Percentiles rank a stretch among this genome's conserved stretches.
These are phyloP conservation scores for Tachina grossa DNA, from an alignment of 2,888 invertebrate species.

Conservation along the genomic window DNA sequence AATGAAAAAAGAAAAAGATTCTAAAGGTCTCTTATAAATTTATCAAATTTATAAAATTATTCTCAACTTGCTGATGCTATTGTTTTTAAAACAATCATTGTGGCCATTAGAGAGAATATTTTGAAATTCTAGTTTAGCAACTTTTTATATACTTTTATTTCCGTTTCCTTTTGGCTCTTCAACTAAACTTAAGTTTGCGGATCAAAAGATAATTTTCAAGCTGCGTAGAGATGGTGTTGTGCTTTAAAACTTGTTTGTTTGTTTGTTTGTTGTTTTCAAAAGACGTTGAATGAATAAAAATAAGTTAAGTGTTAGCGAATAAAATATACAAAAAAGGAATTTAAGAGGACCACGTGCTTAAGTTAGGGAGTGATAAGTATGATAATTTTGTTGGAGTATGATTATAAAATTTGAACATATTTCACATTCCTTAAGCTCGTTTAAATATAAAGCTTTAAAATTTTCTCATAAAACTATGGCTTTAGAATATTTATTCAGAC, in stretches of 20 bases:
- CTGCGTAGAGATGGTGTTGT: constrained; percentile 77
- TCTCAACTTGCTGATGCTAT: constrained; percentile 21
- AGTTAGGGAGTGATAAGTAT: neutral
- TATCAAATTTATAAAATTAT: constrained; percentile 32
- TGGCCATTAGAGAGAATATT: constrained; percentile 41
- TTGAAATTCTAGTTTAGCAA: constrained; percentile 41
- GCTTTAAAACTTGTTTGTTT: constrained; percentile 39
- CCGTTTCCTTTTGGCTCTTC: constrained; percentile 44
- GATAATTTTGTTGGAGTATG: neutral
- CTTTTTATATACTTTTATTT: constrained; percentile 48
- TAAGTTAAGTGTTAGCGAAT: constrained; percentile 32
- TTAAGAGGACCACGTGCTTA: constrained; percentile 7
- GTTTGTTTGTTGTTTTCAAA: constrained; percentile 1
- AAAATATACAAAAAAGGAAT: neutral
- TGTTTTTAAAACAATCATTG: constrained; percentile 31
- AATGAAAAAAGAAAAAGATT: neutral
- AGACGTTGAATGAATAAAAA: constrained; percentile 62
- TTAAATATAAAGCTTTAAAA: neutral
- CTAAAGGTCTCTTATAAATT: constrained; percentile 21
- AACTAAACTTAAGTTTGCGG: constrained; percentile 76
- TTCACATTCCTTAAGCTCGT: neutral
- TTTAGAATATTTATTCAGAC: too few relatives aligned
- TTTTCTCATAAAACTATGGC: neutral
- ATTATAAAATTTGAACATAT: neutral
- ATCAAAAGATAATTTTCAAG: constrained; percentile 82